Conservation (phyloP, 2,888 invertebrate genomes). For the Tachystola acroxantha region DNA sequence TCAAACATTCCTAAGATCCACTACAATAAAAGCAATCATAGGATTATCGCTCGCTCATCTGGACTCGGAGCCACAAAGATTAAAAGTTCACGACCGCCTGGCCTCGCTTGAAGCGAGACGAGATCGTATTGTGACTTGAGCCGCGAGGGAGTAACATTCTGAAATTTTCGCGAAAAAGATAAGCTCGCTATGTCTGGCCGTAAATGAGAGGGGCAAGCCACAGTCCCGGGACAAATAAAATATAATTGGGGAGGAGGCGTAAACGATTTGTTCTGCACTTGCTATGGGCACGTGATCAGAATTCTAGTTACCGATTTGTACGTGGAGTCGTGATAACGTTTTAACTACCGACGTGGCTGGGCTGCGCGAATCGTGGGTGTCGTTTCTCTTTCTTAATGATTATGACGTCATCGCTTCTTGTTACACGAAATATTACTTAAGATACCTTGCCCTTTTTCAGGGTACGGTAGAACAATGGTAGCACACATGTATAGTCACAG, state of each 20-base stretch:
- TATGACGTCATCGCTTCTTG: constrained; percentile 1
- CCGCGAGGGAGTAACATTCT: constrained; percentile 11
- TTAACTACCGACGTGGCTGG: constrained; percentile 18
- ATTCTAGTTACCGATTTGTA: constrained; percentile 16
- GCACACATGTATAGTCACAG: too few species aligned
- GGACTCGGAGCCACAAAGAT: constrained; percentile 1
- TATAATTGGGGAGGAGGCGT: constrained; percentile 31
- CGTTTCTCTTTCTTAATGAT: constrained; percentile 1
- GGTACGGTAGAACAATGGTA: too few species aligned
- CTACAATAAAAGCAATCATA: neutral
- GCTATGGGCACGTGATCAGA: constrained; percentile 13
- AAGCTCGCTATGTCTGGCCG: constrained; percentile 21
- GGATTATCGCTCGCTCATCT: neutral
- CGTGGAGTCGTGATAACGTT: constrained; percentile 19
- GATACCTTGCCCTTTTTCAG: too few species aligned
- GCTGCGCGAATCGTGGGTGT: neutral
- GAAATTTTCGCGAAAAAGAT: constrained; percentile 27
- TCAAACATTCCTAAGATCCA: neutral
- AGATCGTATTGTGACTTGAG: constrained; percentile 5
- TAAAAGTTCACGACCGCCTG: constrained; percentile 1
- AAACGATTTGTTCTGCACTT: constrained; percentile 15
- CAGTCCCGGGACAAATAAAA: constrained; percentile 41
- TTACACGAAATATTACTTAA: constrained; percentile 1
- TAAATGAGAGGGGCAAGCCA: constrained; percentile 33
- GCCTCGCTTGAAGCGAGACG: neutral